Evolutionary conservation across 2,888 invertebrate genomes (phyloP).

Genomic region (Ormyrus pomaceus): DNA sequence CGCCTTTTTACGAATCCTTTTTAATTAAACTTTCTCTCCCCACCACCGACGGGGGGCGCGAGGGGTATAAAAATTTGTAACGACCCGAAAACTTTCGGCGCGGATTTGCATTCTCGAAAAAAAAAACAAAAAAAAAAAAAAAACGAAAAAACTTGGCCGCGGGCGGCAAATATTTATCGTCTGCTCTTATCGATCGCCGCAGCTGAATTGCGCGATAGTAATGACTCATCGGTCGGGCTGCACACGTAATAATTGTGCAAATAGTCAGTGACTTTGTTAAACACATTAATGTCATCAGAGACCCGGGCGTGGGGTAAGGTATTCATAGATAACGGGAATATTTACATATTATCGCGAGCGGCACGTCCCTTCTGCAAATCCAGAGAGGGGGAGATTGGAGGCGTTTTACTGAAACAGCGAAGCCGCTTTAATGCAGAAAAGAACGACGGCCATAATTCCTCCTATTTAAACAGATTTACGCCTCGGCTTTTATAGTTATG

Average conservation of each 20-base stretch:
- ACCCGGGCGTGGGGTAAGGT: slow-evolving; percentile 48
- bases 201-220: neutral
- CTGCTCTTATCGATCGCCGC: slow-evolving; percentile 24
- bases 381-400: slow-evolving; percentile 46
- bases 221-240: slow-evolving; percentile 36
- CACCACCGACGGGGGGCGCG: too few species aligned
- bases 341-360: slow-evolving; percentile 74
- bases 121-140: too few species aligned
- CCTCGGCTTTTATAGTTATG: slow-evolving; percentile 4
- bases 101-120: neutral
- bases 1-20: slow-evolving; percentile 29
- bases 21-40: slow-evolving; percentile 40
- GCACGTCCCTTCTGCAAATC: slow-evolving; percentile 58
- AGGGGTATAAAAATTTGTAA: too few species aligned
- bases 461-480: slow-evolving; percentile 18
- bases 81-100: neutral
- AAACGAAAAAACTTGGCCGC: neutral
- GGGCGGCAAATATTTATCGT: slow-evolving; percentile 4
- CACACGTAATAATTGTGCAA: slow-evolving; percentile 46
- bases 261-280: slow-evolving; percentile 55
- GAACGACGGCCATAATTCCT: slow-evolving; percentile 28
- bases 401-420: slow-evolving; percentile 34
- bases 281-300: slow-evolving; percentile 49
- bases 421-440: slow-evolving; percentile 42
- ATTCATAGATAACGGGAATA: slow-evolving; percentile 72